Evolutionary conservation across 1,140 invertebrate species (phyloP).

Genomic region (Gryllus bimaculatus): DNA sequence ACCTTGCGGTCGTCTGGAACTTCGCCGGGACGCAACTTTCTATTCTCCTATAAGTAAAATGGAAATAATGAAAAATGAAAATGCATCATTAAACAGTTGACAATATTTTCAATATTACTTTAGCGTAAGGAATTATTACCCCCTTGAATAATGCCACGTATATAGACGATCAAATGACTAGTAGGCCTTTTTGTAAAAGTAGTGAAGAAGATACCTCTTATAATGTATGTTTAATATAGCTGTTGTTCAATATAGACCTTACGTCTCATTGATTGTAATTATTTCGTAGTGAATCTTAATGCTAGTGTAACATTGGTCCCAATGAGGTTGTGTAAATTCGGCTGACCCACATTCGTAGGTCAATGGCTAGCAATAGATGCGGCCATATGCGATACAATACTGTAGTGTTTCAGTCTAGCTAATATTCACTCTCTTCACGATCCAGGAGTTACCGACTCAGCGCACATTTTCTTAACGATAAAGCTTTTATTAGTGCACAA

Average conservation of each 20-base stretch:
- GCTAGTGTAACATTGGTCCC: no score
- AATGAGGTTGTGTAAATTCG: no score
- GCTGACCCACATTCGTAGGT: no score
- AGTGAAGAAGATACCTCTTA: background rate
- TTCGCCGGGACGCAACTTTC: slow-evolving; percentile 87
- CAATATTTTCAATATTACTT: background rate
- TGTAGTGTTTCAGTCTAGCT: no score
- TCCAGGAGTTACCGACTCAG: background rate
- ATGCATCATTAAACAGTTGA: background rate
- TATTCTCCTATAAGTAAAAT: slow-evolving; percentile 53
- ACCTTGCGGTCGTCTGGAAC: slow-evolving; percentile 87
- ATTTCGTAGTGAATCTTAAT: no score
- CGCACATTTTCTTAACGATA: background rate
- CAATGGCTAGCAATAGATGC: no score
- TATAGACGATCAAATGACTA: background rate
- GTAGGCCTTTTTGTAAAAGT: background rate
- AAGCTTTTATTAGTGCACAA: background rate
- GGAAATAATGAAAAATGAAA: slow-evolving; percentile 10
- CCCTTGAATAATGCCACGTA: background rate
- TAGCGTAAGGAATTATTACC: background rate
- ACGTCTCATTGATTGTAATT: no score
- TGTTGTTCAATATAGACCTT: no score
- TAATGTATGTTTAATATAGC: background rate
- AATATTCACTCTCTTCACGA: background rate
- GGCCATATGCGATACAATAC: no score